A percentile compares a stretch with the other conserved stretches of the same genome.
Evolutionary conservation across 2,888 invertebrate genomes (phyloP).

Genomic region (Mimumesa dahlbomi): DNA sequence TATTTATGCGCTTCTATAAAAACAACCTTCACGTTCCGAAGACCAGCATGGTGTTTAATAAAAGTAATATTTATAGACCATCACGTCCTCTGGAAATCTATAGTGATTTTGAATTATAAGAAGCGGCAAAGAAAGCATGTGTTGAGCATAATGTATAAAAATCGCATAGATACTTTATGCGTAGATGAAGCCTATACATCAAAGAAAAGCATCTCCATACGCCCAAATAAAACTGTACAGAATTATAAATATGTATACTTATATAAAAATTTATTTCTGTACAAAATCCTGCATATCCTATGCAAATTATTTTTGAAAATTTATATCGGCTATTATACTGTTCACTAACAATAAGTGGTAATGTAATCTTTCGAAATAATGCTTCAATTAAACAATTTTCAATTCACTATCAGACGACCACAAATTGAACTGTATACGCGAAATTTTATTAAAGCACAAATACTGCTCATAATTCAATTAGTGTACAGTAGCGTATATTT

Average conservation of each 20-base stretch:
- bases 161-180: conserved; percentile 24
- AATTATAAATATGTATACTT: conserved; percentile 57
- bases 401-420: conserved; percentile 38
- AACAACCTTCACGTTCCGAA: conserved; percentile 20
- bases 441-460: not conserved
- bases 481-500: too few species aligned
- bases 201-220: conserved; percentile 34
- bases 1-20: conserved; percentile 13
- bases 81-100: not conserved
- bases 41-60: conserved; percentile 13
- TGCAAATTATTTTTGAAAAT: conserved; percentile 38
- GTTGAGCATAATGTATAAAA: conserved; percentile 35
- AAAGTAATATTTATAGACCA: conserved; percentile 19
- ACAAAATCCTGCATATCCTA: conserved; percentile 48
- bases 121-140: conserved; percentile 23
- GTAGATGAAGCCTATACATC: conserved; percentile 38
- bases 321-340: conserved; percentile 29
- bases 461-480: too few species aligned
- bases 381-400: conserved; percentile 15
- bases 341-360: conserved; percentile 11
- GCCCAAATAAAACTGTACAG: conserved; percentile 53
- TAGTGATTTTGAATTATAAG: conserved; percentile 17
- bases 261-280: conserved; percentile 54
- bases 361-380: conserved; percentile 22
- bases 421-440: conserved; percentile 6